Percentiles rank a stretch among this genome's conserved stretches.
phyloP scores from a whole-genome alignment of 2,888 invertebrate species.

The Aphodius granarius region DNA sequence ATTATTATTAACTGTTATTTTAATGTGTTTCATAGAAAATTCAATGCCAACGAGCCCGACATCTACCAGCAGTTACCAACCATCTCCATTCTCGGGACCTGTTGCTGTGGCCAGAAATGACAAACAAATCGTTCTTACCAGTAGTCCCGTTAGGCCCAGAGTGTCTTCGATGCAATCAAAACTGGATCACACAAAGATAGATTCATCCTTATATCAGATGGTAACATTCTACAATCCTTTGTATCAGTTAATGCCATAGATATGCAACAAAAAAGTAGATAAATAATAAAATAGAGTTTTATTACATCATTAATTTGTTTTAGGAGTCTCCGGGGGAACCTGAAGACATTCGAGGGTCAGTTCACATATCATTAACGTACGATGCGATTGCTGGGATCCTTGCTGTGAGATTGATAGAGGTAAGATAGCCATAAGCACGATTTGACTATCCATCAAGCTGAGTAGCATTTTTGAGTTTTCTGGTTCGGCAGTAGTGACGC shows the following conservation, averaged over 20 bases:
- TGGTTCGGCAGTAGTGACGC: too few relatives aligned
- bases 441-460: background rate
- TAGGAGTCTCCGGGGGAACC: constrained; percentile 38
- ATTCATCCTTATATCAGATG: constrained; percentile 60
- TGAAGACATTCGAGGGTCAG: constrained; percentile 62
- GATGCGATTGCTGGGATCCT: constrained; percentile 66
- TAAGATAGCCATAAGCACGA: constrained; percentile 40
- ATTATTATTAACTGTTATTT: background rate
- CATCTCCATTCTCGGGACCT: constrained; percentile 49
- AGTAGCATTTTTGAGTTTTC: too few relatives aligned
- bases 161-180: constrained; percentile 66
- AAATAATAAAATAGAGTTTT: too few relatives aligned
- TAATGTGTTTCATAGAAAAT: constrained; percentile 40
- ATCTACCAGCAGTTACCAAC: constrained; percentile 54
- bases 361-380: constrained; percentile 64
- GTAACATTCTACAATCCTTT: too few relatives aligned
- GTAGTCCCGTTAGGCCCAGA: constrained; percentile 53
- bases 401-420: constrained; percentile 66
- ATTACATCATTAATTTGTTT: too few relatives aligned
- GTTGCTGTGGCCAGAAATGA: constrained; percentile 55
- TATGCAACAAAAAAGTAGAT: too few relatives aligned
- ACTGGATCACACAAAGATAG: constrained; percentile 65
- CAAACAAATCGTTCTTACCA: constrained; percentile 59
- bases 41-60: constrained; percentile 55
- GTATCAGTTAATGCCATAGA: too few relatives aligned